phyloP scores from a whole-genome alignment of 2,797 vertebrate genomes.

The Syngnathus acus region DNA sequence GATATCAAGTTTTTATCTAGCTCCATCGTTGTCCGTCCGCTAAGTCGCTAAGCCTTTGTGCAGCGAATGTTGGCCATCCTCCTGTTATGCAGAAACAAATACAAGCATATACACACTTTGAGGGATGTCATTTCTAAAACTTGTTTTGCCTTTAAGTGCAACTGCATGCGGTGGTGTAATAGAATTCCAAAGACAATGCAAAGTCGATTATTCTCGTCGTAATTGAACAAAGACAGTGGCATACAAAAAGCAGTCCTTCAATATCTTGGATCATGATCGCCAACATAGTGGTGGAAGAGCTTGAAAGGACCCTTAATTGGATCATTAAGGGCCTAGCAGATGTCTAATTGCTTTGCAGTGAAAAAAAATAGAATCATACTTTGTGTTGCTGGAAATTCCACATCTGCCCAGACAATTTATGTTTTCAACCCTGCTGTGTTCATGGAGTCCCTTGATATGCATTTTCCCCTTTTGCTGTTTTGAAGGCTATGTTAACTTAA shows the following conservation, averaged over 20 bases:
- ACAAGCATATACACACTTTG: neutral
- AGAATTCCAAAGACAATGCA: neutral
- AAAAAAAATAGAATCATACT: neutral
- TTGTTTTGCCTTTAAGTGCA: neutral
- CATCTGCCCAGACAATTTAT: neutral
- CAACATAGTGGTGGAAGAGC: neutral
- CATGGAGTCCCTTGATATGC: neutral
- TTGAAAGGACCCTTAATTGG: neutral
- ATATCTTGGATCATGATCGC: neutral
- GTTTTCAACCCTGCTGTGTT: neutral
- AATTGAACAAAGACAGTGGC: neutral
- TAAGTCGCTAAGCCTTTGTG: slow-evolving; percentile 3
- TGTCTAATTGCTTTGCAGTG: neutral
- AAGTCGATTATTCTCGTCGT: neutral
- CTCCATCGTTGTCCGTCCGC: slow-evolving; percentile 1
- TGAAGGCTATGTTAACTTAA: neutral
- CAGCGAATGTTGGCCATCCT: neutral
- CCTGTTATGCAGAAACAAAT: neutral
- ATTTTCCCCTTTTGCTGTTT: neutral
- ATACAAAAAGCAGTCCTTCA: neutral
- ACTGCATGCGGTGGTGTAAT: neutral
- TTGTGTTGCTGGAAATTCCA: neutral
- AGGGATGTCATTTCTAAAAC: neutral
- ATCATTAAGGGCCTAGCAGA: neutral
- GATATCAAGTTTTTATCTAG: neutral